These are phyloP conservation scores for Polyploca ridens DNA, from an alignment of 2,888 invertebrate species.

Conservation along the genomic window DNA sequence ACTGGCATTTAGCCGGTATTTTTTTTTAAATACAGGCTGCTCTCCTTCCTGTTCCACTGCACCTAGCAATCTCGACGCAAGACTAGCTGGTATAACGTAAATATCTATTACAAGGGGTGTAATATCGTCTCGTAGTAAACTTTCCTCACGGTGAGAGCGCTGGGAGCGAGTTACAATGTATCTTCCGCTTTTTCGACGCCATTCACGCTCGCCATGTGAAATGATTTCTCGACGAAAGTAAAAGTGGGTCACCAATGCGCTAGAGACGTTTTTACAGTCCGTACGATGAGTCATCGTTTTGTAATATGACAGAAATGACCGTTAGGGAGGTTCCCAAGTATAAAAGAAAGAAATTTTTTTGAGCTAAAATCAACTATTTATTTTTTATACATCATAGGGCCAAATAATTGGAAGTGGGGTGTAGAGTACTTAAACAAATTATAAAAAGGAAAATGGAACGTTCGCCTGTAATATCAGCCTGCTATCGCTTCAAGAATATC, in stretches of 20 bases:
- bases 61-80: neutral
- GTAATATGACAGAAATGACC: neutral
- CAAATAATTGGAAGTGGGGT: too few species aligned
- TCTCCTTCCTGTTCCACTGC: too few species aligned
- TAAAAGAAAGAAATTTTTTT: too few species aligned
- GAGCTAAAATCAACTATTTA: too few species aligned
- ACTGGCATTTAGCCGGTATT: too few species aligned
- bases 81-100: neutral
- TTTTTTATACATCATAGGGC: too few species aligned
- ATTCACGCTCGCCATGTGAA: constrained; percentile 71
- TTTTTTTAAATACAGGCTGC: too few species aligned
- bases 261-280: neutral
- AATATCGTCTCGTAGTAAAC: constrained; percentile 20
- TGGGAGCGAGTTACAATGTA: constrained; percentile 70
- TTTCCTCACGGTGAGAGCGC: constrained; percentile 63
- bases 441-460: too few species aligned
- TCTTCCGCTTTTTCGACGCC: constrained; percentile 75
- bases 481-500: too few species aligned
- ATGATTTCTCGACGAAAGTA: constrained; percentile 77
- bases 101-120: constrained; percentile 25
- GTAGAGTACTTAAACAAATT: too few species aligned
- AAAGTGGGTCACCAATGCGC: constrained; percentile 67
- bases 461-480: too few species aligned
- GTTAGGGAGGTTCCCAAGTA: neutral
- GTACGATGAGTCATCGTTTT: neutral